Percentiles rank a stretch among this genome's conserved stretches.
Evolutionary conservation across 2,113 vertebrate species (phyloP).

Genomic region (Muntiacus muntjak): DNA sequence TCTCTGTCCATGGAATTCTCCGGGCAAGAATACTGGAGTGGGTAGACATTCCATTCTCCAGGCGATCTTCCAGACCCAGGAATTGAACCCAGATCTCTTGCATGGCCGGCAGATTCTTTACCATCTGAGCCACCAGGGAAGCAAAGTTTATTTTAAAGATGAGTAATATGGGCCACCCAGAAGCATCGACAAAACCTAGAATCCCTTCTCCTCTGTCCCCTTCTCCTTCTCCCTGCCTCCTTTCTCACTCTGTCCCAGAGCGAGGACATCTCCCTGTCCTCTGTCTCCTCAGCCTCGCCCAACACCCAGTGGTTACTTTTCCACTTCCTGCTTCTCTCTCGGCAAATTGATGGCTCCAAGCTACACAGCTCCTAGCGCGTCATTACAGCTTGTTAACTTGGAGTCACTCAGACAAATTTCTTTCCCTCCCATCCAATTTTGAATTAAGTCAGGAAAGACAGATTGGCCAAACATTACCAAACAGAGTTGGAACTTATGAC

Average conservation of each 20-base stretch:
- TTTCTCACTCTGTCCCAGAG: neutral
- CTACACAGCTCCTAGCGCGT: rapidly evolving
- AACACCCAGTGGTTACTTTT: neutral
- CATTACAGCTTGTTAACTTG: neutral
- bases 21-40: neutral
- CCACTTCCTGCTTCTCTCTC: neutral
- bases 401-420: neutral
- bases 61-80: neutral
- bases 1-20: neutral
- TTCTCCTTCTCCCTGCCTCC: neutral
- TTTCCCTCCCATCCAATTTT: conserved; percentile 11
- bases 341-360: neutral
- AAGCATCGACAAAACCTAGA: neutral
- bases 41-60: neutral
- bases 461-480: neutral
- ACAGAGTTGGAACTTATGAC: neutral
- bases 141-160: neutral
- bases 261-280: neutral
- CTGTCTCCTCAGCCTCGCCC: neutral
- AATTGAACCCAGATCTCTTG: neutral
- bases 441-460: conserved; percentile 23
- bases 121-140: neutral
- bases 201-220: neutral
- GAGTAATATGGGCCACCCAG: neutral
- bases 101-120: neutral